Base-by-base conservation (phyloP, 2,113 vertebrate genomes). In the Cichladusa arquata region DNA sequence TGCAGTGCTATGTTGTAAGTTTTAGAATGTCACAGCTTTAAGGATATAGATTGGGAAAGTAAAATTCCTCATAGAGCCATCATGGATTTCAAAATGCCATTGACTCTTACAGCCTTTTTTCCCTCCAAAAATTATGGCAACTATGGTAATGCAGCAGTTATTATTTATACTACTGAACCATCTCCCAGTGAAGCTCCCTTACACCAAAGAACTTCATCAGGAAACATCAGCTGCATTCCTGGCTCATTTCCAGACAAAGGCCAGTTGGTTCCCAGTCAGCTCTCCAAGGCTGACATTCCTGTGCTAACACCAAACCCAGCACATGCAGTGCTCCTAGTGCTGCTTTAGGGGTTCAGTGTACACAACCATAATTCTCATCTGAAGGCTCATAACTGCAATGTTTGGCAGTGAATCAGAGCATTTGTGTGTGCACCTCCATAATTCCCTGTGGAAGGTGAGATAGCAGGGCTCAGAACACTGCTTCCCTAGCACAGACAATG, bases 391-490 rank as follows among this genome's bases (percentile, higher is more conserved):
- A 70, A 36, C 61, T 89, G 58, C 40, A 58, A 4, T 12, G 5
- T 87, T 95, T 36, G 67, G 48, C 85, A 82, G 53, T 67, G 78
- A 60, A 86, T 74, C 73, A 45, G 40, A 83, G 24, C 33, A 74
- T 34, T 78, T 81, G 26, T 33, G 8, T 45, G 61, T 26, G 36
- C 67, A 56, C 22, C 38, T 82, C 61, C 60, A 1, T 25, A 42
- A 62, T 26, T 64, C 31, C 57, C 56, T n/a, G 17, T 14, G 44
- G 44, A 29, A 76, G 64, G 65, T 34, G 33, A 38, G 83, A n/a
- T 8, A 53, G 44, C 54, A 91, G 61, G 48, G 28, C 74, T 83
- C 77, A 72, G 62, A 60, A 36, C 42, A 28, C 50, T 25, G 45
- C 24, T 12, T 7, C 60, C 54, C 53, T 7, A 70, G 67, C 73